phyloP scores from a whole-genome alignment of 2,797 vertebrate genomes.

The Bradypodion ventrale region DNA sequence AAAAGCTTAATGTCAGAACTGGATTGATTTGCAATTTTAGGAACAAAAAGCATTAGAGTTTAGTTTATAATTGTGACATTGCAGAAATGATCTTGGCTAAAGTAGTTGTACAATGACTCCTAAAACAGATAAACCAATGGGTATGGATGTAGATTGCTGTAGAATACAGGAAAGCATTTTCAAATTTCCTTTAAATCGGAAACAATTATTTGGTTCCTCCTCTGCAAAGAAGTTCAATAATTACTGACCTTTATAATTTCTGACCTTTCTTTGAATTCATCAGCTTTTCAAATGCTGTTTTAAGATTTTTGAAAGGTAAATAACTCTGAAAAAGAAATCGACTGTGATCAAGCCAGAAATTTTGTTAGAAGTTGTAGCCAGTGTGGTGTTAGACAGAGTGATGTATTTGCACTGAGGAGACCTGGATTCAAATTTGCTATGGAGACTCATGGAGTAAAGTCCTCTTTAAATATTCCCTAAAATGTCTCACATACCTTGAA shows the following conservation, averaged over 20 bases:
- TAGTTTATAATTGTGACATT: no score
- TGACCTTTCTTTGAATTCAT: no score
- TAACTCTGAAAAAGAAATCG: background rate
- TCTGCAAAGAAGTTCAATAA: background rate
- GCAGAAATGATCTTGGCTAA: background rate
- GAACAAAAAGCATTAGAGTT: background rate
- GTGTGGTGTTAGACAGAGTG: no score
- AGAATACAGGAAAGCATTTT: background rate
- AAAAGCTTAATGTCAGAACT: background rate
- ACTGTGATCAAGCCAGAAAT: background rate
- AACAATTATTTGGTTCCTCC: background rate
- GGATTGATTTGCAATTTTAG: background rate
- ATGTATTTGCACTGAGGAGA: no score
- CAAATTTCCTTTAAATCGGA: background rate
- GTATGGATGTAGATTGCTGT: background rate
- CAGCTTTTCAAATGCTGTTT: no score
- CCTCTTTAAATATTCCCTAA: no score
- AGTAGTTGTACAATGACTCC: background rate
- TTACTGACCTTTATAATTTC: background rate
- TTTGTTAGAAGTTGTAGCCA: background rate
- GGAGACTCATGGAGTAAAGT: no score
- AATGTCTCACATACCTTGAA: no score
- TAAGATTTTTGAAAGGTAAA: no score
- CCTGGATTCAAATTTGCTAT: no score
- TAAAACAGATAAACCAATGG: background rate